phyloP scores from a whole-genome alignment of 2,888 invertebrate species.

The Pammene fasciana region DNA sequence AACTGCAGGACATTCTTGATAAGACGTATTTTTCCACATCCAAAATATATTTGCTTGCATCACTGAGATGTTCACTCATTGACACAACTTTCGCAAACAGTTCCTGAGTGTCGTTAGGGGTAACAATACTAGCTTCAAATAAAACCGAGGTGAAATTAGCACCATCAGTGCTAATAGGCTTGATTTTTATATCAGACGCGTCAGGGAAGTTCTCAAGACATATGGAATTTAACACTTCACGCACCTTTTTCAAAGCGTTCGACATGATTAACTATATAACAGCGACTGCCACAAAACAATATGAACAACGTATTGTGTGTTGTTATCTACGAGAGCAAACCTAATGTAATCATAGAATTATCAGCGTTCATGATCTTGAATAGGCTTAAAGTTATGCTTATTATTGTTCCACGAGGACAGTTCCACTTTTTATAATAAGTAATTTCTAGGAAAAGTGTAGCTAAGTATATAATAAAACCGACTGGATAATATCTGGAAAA shows the following conservation, averaged over 20 bases:
- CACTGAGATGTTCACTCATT: background rate
- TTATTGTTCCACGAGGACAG: too few relatives aligned
- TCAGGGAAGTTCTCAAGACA: background rate
- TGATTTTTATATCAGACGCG: background rate
- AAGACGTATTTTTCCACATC: background rate
- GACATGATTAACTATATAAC: background rate
- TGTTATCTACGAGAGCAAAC: too few relatives aligned
- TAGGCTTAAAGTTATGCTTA: too few relatives aligned
- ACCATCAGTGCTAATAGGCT: background rate
- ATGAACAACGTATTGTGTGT: background rate
- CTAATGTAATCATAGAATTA: too few relatives aligned
- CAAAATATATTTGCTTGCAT: background rate
- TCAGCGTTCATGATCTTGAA: too few relatives aligned
- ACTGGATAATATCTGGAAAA: too few relatives aligned
- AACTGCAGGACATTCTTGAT: background rate
- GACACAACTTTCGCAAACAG: constrained; percentile 4
- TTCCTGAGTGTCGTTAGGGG: background rate
- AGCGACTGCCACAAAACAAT: background rate
- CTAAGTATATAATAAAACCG: too few relatives aligned
- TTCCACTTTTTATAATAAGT: too few relatives aligned
- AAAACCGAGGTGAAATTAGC: constrained; percentile 3
- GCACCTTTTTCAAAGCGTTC: constrained; percentile 1
- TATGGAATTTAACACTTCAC: background rate
- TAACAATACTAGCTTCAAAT: background rate
- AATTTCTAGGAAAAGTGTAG: too few relatives aligned